Conservation (phyloP, 1,140 invertebrate genomes). For the Choristoneura fumiferana region DNA sequence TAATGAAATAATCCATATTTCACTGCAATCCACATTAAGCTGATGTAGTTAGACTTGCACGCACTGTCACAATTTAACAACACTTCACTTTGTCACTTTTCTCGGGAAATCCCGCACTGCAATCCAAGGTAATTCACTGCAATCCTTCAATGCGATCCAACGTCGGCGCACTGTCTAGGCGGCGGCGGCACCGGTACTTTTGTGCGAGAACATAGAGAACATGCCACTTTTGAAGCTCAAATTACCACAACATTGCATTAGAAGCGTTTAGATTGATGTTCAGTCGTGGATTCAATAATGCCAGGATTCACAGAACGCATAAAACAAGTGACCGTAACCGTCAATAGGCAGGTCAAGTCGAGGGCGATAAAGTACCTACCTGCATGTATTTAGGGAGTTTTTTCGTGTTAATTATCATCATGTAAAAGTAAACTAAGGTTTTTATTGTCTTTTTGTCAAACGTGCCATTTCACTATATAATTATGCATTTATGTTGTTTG, state of each 20-base stretch:
- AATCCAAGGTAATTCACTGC: constrained; percentile 71
- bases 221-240: constrained; percentile 33
- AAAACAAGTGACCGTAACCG: constrained; percentile 13
- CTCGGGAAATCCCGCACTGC: constrained; percentile 59
- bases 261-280: constrained; percentile 1
- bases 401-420: too few species aligned
- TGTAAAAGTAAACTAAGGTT: too few species aligned
- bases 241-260: constrained; percentile 46
- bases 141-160: constrained; percentile 54
- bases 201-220: constrained; percentile 53
- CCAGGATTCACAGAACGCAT: constrained; percentile 4
- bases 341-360: constrained; percentile 12
- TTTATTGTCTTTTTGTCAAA: too few species aligned
- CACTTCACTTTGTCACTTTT: constrained; percentile 67
- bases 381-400: not conserved
- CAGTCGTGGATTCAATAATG: not conserved
- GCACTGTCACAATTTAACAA: constrained; percentile 57
- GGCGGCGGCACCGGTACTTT: constrained; percentile 64
- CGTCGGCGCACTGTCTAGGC: constrained; percentile 47
- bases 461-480: too few species aligned
- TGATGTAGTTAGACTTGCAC: constrained; percentile 33
- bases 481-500: too few species aligned
- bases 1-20: constrained; percentile 22
- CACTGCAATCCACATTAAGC: constrained; percentile 64
- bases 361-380: not conserved